These are phyloP conservation scores for Drosophila phalerata DNA, from an alignment of 2,888 invertebrate genomes.

Conservation along the genomic window DNA sequence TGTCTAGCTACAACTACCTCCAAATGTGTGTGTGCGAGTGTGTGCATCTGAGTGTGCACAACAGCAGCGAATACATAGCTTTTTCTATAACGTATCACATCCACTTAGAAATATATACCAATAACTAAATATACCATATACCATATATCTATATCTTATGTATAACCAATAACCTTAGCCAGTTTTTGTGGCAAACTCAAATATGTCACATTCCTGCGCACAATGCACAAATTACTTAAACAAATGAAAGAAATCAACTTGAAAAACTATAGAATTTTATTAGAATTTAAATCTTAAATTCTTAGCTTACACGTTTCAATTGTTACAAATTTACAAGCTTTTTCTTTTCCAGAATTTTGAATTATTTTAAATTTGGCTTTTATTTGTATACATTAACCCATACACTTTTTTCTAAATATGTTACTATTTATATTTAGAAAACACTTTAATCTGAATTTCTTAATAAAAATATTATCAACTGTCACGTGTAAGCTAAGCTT, in stretches of 20 bases:
- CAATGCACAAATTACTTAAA: slow-evolving; percentile 76
- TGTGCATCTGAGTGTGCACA: slow-evolving; percentile 19
- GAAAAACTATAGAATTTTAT: slow-evolving; percentile 28
- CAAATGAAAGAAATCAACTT: slow-evolving; percentile 3
- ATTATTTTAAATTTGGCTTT: too few species aligned
- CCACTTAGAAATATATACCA: slow-evolving; percentile 16
- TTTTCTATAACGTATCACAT: slow-evolving; percentile 36
- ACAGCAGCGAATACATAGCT: slow-evolving; percentile 52
- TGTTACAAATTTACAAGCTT: too few species aligned
- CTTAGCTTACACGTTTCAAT: background rate
- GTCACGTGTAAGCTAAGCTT: slow-evolving; percentile 39
- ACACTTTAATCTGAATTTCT: background rate
- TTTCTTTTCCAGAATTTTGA: too few species aligned
- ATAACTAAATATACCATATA: too few species aligned
- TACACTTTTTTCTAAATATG: too few species aligned
- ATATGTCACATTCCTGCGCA: slow-evolving; percentile 73
- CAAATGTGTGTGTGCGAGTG: slow-evolving; percentile 51
- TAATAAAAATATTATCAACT: background rate
- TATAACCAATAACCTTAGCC: slow-evolving; percentile 32
- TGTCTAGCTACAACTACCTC: slow-evolving; percentile 68
- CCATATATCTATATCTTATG: slow-evolving; percentile 3
- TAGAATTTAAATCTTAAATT: slow-evolving; percentile 17
- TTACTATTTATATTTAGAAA: background rate
- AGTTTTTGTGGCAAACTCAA: slow-evolving; percentile 54
- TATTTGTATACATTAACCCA: too few species aligned